Evolutionary conservation across 2,113 vertebrate genomes (phyloP).

Genomic region (Phocoena phocoena): DNA sequence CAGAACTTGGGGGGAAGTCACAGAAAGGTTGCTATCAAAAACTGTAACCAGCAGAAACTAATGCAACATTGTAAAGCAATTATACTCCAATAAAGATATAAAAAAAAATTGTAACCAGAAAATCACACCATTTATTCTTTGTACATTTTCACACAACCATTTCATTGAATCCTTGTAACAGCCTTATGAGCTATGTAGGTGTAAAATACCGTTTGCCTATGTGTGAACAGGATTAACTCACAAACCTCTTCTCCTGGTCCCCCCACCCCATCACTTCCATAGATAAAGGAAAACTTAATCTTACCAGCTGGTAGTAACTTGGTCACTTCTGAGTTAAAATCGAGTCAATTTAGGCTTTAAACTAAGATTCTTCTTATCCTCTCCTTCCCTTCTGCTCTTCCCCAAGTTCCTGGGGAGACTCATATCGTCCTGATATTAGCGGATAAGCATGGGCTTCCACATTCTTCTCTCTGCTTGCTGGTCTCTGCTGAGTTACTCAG

Average conservation of each 20-base stretch:
- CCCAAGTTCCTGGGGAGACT: neutral
- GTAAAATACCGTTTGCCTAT: neutral
- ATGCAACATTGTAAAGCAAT: no score
- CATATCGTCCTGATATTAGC: neutral
- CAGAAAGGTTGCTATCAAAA: neutral
- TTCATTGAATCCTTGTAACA: neutral
- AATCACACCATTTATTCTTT: neutral
- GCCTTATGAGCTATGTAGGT: neutral
- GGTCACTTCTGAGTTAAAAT: constrained; percentile 28
- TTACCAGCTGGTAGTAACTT: neutral
- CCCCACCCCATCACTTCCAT: neutral
- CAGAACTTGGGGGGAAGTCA: neutral
- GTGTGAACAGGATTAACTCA: neutral
- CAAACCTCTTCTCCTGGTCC: neutral
- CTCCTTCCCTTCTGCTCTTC: neutral
- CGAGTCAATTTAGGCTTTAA: neutral
- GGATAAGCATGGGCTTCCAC: neutral
- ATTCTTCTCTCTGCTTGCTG: neutral
- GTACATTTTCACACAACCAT: neutral
- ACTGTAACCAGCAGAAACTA: neutral
- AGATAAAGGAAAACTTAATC: neutral
- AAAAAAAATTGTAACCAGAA: neutral
- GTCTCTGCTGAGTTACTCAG: neutral
- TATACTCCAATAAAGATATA: no score
- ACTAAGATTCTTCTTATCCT: neutral